phyloP scores from a whole-genome alignment of 2,888 invertebrate genomes.

The Philereme transversata region DNA sequence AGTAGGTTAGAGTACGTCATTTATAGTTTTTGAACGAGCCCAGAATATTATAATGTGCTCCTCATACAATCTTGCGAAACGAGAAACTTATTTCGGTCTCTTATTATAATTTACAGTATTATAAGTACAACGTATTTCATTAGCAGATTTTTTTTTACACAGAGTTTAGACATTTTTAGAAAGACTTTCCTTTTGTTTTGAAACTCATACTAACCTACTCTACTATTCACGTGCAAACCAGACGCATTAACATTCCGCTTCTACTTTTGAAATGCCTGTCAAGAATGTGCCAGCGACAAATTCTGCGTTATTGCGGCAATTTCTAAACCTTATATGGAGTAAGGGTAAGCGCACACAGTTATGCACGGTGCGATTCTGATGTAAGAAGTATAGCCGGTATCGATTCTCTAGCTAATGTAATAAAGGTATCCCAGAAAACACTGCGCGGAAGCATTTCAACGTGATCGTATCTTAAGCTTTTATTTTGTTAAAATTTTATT shows the following conservation, averaged over 20 bases:
- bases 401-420: too few species aligned
- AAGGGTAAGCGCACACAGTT: neutral
- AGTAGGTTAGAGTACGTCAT: neutral
- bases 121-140: neutral
- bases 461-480: too few species aligned
- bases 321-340: conserved; percentile 32
- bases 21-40: conserved; percentile 5
- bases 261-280: conserved; percentile 29
- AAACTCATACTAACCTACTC: conserved; percentile 28
- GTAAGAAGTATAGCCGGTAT: too few species aligned
- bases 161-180: neutral
- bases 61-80: conserved; percentile 18
- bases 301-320: conserved; percentile 27
- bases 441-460: too few species aligned
- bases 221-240: conserved; percentile 23
- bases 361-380: neutral
- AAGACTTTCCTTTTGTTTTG: conserved; percentile 32
- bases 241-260: conserved; percentile 34
- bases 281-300: conserved; percentile 31
- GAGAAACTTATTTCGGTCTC: neutral
- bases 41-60: neutral
- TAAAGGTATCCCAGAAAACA: too few species aligned
- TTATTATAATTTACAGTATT: too few species aligned
- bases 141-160: neutral
- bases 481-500: too few species aligned